These are phyloP conservation scores for Cremastinae sp. DNA, from an alignment of 2,888 invertebrate genomes.

Conservation along the genomic window DNA sequence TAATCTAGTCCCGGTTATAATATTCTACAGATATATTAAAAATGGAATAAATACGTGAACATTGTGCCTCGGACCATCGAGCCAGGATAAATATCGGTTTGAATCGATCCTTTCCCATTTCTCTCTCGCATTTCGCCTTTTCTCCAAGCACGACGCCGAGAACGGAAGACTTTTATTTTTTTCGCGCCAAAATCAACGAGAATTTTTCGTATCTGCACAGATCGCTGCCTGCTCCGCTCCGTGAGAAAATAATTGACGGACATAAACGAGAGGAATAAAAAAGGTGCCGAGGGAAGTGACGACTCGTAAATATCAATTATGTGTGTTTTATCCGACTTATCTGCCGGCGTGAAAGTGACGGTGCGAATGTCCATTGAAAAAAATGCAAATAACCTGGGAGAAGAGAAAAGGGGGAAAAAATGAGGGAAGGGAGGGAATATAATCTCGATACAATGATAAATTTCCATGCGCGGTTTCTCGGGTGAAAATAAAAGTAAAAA, in stretches of 20 bases:
- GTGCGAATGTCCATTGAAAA: no score
- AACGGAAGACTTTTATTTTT: conserved; percentile 41
- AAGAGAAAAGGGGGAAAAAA: no score
- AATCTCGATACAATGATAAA: conserved; percentile 64
- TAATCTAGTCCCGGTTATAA: conserved; percentile 50
- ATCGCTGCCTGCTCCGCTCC: not conserved
- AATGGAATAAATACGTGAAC: not conserved
- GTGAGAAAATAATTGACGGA: no score
- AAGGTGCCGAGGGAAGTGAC: no score
- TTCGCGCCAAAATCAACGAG: no score
- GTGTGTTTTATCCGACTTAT: no score
- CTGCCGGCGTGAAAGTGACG: no score
- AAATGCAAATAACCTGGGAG: no score
- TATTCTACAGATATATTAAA: conserved; percentile 32
- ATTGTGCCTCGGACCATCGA: conserved; percentile 51
- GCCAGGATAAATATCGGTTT: conserved; percentile 69
- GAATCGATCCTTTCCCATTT: conserved; percentile 65
- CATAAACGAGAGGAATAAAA: no score
- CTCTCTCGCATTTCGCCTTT: no score
- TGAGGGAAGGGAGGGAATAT: conserved; percentile 63
- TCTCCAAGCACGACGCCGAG: conserved; percentile 51
- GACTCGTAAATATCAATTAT: no score
- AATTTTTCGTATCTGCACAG: no score
- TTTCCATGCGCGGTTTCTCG: not conserved
- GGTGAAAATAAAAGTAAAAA: not conserved